Evolutionary conservation across 2,113 vertebrate genomes (phyloP), one percentile per base, ranked within the genome.

Genomic region (Thalassoma bifasciatum): DNA sequence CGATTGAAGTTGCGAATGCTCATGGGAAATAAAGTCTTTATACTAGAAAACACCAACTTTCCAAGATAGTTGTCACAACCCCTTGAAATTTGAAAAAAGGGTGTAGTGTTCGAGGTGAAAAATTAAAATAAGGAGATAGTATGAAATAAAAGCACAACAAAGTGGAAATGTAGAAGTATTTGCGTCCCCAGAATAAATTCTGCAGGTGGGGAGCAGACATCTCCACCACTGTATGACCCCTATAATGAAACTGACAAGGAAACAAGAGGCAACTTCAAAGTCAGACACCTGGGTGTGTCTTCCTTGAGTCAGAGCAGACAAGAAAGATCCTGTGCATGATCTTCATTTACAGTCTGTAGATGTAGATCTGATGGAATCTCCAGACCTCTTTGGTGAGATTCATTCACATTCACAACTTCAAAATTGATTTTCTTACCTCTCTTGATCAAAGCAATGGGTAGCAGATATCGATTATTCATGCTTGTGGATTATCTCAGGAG

Each of bases 381-480:
- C 13, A 0, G 46, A 23, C 37, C 34, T 65, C 54, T 71, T 44
- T 72, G 61, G n/a, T 46, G 38, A 75, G 24, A 69, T 67, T 51
- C 68, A 60, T 56, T 50, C 72, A 46, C 44, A 17, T 17, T 42
- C 21, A 26, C 57, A 50, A 68, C 69, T 46, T 73, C 57, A 65
- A 24, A 47, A 72, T 66, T 16, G 79, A 87, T 79, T 82, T 75
- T 70, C 75, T 76, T 26, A 26, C 54, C 50, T 50, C 60, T 77
- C 37, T 42, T 67, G 75, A 79, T 77, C 71, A 75, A 69, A 60
- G 67, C 30, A 16, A 67, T 17, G 72, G 50, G 58, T 36, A 69
- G 64, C 10, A 40, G 30, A 50, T 61, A 44, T 75, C 19, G 50
- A 75, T 88, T 73, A 83, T 81, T 80, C 70, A 82, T 72, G 66